Base-by-base conservation (phyloP, 2,113 vertebrate species). In the Burhinus bistriatus region DNA sequence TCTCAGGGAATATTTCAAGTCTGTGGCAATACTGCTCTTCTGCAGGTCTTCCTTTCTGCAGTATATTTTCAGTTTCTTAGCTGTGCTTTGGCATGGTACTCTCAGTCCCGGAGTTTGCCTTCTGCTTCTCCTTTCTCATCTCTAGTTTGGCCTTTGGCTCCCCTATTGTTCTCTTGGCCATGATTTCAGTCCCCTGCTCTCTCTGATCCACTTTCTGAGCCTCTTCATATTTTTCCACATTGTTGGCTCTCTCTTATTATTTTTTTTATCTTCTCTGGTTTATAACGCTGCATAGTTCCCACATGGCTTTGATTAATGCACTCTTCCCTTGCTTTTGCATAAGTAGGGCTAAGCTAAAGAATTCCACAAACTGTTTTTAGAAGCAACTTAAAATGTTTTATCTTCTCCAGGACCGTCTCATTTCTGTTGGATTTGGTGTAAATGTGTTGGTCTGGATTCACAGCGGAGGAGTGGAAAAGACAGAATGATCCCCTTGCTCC, bases 281-380 rank as follows among this genome's bases (percentile, higher is more conserved):
- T 87, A 61, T 66, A 80, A 76, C 42, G 7, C 71, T 91, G 22
- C 54, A 58, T 13, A 62, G 23, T 73, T 97, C 38, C 58, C 94
- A 96, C 32, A 77, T 88, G 95, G 77, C 15, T 97, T 97, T 95
- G 70, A 96, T 97, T 94, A 97, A 82, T 66, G 42, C 36, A 83
- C 6, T 76, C 40, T 82, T 92, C 15, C 42, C 61, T 66, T 77
- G 49, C 23, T 89, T 95, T 85, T 89, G 27, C 40, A 8, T 92
- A 89, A 96, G 38, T 29, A 89, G 13, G 15, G 61, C 87, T 91
- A 87, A 95, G 54, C 69, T 95, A 42, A 84, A 91, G 32, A 97
- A 94, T 91, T 83, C n/a, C 36, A 69, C 23, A 83, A 72, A 45
- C 26, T 87, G 34, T 58, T 95, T 96, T 89, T 66, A 87, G 77